Evolutionary conservation across 2,888 invertebrate species (phyloP), one percentile per base, ranked within the genome.

Genomic region (Eumacrocentrus americanus): DNA sequence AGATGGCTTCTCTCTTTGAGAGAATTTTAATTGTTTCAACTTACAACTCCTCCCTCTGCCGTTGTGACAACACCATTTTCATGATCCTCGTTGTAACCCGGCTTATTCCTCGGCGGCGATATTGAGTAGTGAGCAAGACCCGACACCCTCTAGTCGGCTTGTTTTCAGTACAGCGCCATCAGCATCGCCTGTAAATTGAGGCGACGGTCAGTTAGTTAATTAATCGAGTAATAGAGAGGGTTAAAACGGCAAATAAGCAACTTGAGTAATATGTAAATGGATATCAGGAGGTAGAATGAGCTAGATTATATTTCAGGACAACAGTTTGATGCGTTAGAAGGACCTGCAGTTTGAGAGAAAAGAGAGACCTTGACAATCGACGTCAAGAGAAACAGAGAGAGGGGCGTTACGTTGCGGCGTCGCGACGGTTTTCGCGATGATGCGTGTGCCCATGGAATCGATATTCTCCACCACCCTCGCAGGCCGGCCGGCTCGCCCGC

Each of bases 21-120:
- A n/a, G n/a, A n/a, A n/a, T n/a, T n/a, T n/a, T n/a, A n/a, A n/a
- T n/a, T n/a, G n/a, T n/a, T 9, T 20, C 23, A 60, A 94, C 96
- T 95, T 85, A 97, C 98, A 98, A 91, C 91, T 98, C 97, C 90
- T 98, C 98, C 88, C 95, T 92, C 91, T 98, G 97, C 88, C 96
- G 94, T 89, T 97, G 96, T 85, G 97, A 97, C 88, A 98, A 89
- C 88, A 97, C 97, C 97, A 98, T 98, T 94, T 94, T 95, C 95
- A 94, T 94, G 85, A 87, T 90, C 87, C 84, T 85, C 79, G 84
- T 71, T 76, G 60, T 75, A 66, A 74, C 70, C 70, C 72, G 69
- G 73, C 72, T 74, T 70, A 73, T 75, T 75, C 72, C 70, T 74
- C 70, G 70, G 68, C 66, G 70, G 70, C 65, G 69, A 77, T 69